A percentile compares a stretch with the other conserved stretches of the same genome.
phyloP scores from a whole-genome alignment of 2,888 invertebrate genomes.

The Lepetodrilus schrolli region DNA sequence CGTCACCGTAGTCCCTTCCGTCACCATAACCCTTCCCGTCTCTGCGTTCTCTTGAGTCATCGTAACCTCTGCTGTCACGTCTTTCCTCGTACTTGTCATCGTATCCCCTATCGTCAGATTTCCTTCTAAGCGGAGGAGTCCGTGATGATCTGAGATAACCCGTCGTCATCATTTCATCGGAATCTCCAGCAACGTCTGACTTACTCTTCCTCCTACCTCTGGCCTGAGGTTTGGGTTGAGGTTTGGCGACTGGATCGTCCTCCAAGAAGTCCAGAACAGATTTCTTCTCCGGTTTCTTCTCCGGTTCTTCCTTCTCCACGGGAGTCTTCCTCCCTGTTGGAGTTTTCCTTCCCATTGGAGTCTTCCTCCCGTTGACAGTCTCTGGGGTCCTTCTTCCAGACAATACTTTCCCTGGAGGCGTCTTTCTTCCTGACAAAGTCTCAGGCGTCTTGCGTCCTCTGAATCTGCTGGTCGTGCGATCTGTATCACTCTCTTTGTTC shows the following conservation, averaged over 20 bases:
- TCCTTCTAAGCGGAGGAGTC: too few species aligned
- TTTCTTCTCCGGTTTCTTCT: slow-evolving; percentile 39
- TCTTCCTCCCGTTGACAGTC: slow-evolving; percentile 36
- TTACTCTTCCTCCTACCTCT: not conserved
- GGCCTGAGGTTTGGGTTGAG: not conserved
- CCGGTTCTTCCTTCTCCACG: not conserved
- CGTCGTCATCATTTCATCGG: slow-evolving; percentile 39
- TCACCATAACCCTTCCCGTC: too few species aligned
- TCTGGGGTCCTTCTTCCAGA: slow-evolving; percentile 3
- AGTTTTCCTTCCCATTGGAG: slow-evolving; percentile 37
- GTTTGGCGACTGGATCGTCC: not conserved
- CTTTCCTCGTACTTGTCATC: too few species aligned
- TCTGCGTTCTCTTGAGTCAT: too few species aligned
- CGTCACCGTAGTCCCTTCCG: too few species aligned
- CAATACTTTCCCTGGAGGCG: not conserved
- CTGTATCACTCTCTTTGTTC: slow-evolving; percentile 16
- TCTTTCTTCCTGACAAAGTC: slow-evolving; percentile 21
- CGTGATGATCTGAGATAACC: too few species aligned
- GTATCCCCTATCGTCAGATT: too few species aligned
- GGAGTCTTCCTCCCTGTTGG: slow-evolving; percentile 30
- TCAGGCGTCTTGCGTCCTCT: slow-evolving; percentile 27
- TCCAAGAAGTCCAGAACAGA: slow-evolving; percentile 39
- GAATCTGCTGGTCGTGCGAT: slow-evolving; percentile 30
- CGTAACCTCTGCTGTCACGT: too few species aligned
- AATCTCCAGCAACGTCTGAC: slow-evolving; percentile 38